phyloP scores from a whole-genome alignment of 1,140 invertebrate genomes.

The Zaprionus inermis region DNA sequence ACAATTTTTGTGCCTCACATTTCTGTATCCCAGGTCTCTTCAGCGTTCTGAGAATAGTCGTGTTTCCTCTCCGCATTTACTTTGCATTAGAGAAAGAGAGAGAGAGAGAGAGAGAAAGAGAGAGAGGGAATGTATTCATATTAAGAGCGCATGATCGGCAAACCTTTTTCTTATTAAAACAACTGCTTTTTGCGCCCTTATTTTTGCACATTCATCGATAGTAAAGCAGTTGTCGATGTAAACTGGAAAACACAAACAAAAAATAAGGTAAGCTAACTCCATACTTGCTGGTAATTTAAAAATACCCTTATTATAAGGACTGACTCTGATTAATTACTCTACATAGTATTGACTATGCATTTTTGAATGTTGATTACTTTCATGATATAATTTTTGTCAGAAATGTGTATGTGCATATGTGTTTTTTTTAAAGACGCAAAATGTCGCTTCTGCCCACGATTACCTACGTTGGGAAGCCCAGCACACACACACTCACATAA shows the following conservation, averaged over 20 bases:
- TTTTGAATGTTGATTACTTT: too few species aligned
- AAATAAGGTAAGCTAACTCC: not conserved
- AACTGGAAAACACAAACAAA: not conserved
- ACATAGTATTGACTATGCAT: too few species aligned
- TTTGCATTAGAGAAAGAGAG: slow-evolving; percentile 4
- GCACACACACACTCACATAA: too few species aligned
- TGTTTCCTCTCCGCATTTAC: not conserved
- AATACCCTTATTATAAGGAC: too few species aligned
- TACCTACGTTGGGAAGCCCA: too few species aligned
- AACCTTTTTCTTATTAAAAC: not conserved
- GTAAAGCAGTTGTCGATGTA: not conserved
- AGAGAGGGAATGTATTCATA: not conserved
- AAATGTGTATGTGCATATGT: too few species aligned
- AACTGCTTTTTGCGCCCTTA: not conserved
- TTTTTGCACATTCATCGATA: not conserved
- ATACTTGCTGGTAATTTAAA: not conserved
- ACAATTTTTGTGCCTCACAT: slow-evolving; percentile 27
- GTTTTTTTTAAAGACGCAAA: too few species aligned
- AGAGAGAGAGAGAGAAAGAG: not conserved
- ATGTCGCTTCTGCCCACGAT: too few species aligned
- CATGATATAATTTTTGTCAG: too few species aligned
- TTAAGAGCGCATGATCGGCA: not conserved
- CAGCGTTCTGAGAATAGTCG: slow-evolving; percentile 20
- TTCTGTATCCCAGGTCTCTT: slow-evolving; percentile 44
- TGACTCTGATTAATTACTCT: too few species aligned